phyloP scores from a whole-genome alignment of 1,140 invertebrate species.

The Tetraneura akinire region DNA sequence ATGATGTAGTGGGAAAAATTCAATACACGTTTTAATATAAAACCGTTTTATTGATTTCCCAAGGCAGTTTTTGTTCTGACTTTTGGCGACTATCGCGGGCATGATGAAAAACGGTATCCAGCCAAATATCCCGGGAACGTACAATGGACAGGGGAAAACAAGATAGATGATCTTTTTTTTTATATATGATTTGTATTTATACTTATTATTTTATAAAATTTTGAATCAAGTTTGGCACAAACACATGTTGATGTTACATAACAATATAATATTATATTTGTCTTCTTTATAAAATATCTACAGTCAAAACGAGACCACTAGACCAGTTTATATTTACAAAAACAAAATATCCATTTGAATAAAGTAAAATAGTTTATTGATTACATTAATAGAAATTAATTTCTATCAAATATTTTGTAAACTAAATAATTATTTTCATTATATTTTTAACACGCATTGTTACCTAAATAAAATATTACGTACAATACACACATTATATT shows the following conservation, averaged over 20 bases:
- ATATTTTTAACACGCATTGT: no score
- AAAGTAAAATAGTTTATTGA: no score
- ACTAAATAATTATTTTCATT: no score
- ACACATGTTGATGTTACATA: slow-evolving; percentile 11
- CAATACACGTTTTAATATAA: slow-evolving; percentile 31
- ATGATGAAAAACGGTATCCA: slow-evolving; percentile 40
- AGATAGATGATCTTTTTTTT: slow-evolving; percentile 43
- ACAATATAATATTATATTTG: no score
- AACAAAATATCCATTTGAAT: no score
- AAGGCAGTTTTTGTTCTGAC: slow-evolving; percentile 45
- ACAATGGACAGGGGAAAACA: slow-evolving; percentile 6
- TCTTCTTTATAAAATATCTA: no score
- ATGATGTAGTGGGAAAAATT: background rate
- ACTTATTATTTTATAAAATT: slow-evolving; percentile 33
- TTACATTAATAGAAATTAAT: no score
- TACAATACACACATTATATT: no score
- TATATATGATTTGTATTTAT: slow-evolving; percentile 22
- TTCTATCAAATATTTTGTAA: no score
- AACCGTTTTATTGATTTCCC: slow-evolving; percentile 28
- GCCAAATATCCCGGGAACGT: slow-evolving; percentile 31
- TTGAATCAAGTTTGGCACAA: slow-evolving; percentile 17
- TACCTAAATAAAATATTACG: no score
- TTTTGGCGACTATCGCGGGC: slow-evolving; percentile 13
- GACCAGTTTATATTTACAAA: no score
- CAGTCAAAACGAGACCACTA: no score